A percentile compares a stretch with the other conserved stretches of the same genome.
phyloP scores from a whole-genome alignment of 2,113 vertebrate species.

The Sisor rabdophorus region DNA sequence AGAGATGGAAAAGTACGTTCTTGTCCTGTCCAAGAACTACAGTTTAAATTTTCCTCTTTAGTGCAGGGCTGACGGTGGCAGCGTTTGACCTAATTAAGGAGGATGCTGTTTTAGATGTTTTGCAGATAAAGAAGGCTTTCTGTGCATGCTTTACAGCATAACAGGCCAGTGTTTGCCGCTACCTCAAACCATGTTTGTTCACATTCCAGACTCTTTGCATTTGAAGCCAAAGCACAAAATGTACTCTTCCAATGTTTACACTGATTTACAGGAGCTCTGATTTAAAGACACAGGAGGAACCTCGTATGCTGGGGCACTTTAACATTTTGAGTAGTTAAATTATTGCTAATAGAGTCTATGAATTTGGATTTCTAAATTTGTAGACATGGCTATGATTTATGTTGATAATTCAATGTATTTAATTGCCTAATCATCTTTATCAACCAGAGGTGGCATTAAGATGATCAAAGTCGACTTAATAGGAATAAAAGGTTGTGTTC shows the following conservation, averaged over 20 bases:
- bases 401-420: too few species aligned
- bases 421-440: too few species aligned
- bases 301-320: not conserved
- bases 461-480: too few species aligned
- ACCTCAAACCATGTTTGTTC: slow-evolving; percentile 30
- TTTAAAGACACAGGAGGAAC: slow-evolving; percentile 24
- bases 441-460: too few species aligned
- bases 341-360: too few species aligned
- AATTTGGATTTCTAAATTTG: too few species aligned
- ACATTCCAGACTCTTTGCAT: slow-evolving; percentile 32
- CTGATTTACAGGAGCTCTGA: slow-evolving; percentile 15
- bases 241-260: slow-evolving; percentile 33
- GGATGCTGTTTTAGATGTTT: slow-evolving; percentile 9
- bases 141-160: slow-evolving; percentile 24
- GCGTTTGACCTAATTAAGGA: slow-evolving; percentile 27
- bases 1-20: slow-evolving; percentile 31
- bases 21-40: slow-evolving; percentile 1
- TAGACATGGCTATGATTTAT: too few species aligned
- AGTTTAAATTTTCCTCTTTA: slow-evolving; percentile 23
- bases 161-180: slow-evolving; percentile 15
- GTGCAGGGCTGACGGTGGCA: not conserved
- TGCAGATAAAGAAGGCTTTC: slow-evolving; percentile 9
- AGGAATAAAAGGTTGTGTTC: too few species aligned
- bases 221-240: slow-evolving; percentile 28
- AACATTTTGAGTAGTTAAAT: not conserved